Evolutionary conservation across 2,888 invertebrate genomes (phyloP).

Genomic region (Lasioglossum pauxillum): DNA sequence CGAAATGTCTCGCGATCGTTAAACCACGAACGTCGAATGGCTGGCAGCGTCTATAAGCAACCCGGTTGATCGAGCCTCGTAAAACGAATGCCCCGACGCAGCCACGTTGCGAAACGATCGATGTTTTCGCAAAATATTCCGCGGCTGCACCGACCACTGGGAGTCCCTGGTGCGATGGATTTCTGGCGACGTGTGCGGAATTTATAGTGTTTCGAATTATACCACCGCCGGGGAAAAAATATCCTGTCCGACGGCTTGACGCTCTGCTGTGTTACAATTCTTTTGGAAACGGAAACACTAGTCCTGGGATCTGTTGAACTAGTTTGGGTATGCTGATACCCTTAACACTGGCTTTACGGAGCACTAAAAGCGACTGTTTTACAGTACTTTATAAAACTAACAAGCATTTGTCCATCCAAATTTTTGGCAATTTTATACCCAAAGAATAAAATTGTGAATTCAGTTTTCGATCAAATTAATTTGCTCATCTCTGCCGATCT

Average conservation of each 20-base stretch:
- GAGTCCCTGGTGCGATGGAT: neutral
- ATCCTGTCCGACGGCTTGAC: neutral
- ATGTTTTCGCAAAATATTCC: constrained; percentile 9
- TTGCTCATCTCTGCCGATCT: too few species aligned
- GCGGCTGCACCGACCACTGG: neutral
- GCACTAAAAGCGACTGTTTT: too few species aligned
- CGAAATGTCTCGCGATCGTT: constrained; percentile 50
- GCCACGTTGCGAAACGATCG: constrained; percentile 1
- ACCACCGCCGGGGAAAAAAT: neutral
- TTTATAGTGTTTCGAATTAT: neutral
- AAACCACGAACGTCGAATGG: constrained; percentile 44
- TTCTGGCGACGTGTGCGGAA: neutral
- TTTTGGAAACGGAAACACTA: too few species aligned
- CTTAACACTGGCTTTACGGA: neutral
- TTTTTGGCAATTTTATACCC: too few species aligned
- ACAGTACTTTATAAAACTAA: too few species aligned
- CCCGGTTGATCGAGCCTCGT: constrained; percentile 10
- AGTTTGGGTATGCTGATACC: neutral
- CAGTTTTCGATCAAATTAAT: too few species aligned
- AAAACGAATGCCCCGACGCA: constrained; percentile 10
- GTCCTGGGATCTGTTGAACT: neutral
- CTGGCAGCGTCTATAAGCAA: constrained; percentile 26
- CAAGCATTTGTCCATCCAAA: too few species aligned
- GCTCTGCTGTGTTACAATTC: neutral
- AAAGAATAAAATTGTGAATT: too few species aligned